phyloP scores from a whole-genome alignment of 2,797 vertebrate species.

The Mormyrops boulengeri region DNA sequence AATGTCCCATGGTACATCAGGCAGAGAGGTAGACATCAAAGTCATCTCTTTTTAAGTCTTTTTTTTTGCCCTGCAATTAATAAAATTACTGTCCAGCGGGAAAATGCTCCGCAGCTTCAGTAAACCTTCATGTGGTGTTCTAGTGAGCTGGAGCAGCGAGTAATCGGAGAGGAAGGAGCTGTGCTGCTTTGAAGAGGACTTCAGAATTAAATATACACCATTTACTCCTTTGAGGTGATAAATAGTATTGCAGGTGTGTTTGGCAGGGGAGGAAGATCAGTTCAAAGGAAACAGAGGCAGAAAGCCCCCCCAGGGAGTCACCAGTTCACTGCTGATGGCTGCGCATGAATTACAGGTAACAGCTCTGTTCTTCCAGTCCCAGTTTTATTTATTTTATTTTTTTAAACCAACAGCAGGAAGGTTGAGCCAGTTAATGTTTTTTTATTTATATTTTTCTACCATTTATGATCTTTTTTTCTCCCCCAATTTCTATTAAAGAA shows the following conservation, averaged over 20 bases:
- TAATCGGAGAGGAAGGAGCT: constrained; percentile 38
- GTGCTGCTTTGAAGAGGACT: constrained; percentile 62
- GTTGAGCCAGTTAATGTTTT: constrained; percentile 22
- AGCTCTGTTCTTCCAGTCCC: constrained; percentile 38
- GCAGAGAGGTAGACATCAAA: constrained; percentile 33
- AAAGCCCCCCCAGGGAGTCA: constrained; percentile 47
- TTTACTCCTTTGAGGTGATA: constrained; percentile 59
- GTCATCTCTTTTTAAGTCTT: constrained; percentile 47
- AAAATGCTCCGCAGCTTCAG: constrained; percentile 52
- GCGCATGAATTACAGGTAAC: constrained; percentile 49
- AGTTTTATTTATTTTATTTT: constrained; percentile 19
- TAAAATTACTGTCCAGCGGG: constrained; percentile 64
- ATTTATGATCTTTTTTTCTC: constrained; percentile 53
- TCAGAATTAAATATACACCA: constrained; percentile 58
- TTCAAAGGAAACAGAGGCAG: constrained; percentile 56
- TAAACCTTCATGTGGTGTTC: constrained; percentile 57
- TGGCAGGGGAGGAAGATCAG: constrained; percentile 39
- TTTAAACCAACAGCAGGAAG: constrained; percentile 43
- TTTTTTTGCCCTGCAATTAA: constrained; percentile 52
- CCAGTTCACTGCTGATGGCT: constrained; percentile 55
- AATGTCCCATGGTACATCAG: constrained; percentile 16
- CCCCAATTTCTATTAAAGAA: constrained; percentile 53
- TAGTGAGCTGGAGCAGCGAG: constrained; percentile 37
- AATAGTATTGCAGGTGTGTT: constrained; percentile 52
- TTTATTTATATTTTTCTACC: constrained; percentile 29